phyloP scores from a whole-genome alignment of 1,140 invertebrate species.

The Samia ricini region DNA sequence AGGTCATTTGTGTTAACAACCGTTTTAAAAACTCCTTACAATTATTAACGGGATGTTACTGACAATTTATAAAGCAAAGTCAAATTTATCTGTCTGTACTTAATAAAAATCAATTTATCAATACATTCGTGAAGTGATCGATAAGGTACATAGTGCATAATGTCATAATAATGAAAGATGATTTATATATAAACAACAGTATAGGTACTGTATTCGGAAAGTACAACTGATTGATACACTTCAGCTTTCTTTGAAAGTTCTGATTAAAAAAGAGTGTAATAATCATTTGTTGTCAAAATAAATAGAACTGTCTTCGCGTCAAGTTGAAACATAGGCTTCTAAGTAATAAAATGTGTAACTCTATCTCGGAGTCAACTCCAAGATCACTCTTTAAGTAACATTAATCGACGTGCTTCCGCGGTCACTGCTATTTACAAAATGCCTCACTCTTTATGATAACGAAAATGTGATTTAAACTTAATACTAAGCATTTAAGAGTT shows the following conservation, averaged over 20 bases:
- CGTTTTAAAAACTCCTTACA: not conserved
- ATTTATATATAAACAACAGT: too few species aligned
- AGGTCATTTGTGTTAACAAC: conserved; percentile 2
- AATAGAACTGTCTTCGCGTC: conserved; percentile 4
- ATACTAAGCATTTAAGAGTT: not conserved
- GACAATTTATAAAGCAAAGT: not conserved
- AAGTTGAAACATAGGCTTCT: conserved; percentile 56
- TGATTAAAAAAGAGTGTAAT: not conserved
- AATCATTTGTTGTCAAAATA: conserved; percentile 8
- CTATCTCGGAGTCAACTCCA: conserved; percentile 53
- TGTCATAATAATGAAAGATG: too few species aligned
- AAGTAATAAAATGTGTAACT: conserved; percentile 72
- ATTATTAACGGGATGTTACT: not conserved
- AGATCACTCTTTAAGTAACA: conserved; percentile 70
- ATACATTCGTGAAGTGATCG: too few species aligned
- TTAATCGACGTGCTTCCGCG: conserved; percentile 47
- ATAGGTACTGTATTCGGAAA: not conserved
- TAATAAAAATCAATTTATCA: not conserved
- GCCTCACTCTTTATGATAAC: not conserved
- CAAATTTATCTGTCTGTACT: conserved; percentile 2
- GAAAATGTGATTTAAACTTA: not conserved
- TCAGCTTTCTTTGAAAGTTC: not conserved
- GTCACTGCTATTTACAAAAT: conserved; percentile 4
- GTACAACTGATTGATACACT: not conserved
- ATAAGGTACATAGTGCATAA: too few species aligned